A percentile compares a stretch with the other conserved stretches of the same genome.
Evolutionary conservation across 2,113 vertebrate genomes (phyloP).

Genomic region (Talpa occidentalis): DNA sequence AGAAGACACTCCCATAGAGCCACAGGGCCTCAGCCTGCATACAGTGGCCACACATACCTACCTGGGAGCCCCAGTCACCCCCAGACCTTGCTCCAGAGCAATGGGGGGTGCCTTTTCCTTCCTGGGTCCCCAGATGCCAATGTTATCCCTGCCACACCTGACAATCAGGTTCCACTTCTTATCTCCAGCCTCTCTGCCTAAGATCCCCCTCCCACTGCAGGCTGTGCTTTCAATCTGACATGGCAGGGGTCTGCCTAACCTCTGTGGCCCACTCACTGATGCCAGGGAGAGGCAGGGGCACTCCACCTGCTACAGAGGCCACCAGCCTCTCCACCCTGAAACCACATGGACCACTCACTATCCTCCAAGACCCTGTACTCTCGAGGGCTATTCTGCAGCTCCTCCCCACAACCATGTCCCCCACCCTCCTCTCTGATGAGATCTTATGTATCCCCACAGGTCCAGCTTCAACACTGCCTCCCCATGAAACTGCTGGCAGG

Average conservation of each 20-base stretch:
- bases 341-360: rapidly evolving
- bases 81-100: neutral
- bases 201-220: neutral
- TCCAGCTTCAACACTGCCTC: neutral
- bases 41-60: neutral
- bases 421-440: neutral
- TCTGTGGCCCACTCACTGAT: neutral
- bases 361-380: neutral
- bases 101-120: neutral
- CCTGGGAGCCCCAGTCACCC: neutral
- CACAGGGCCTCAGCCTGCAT: neutral
- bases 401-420: too few species aligned
- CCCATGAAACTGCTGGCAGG: rapidly evolving
- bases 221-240: neutral
- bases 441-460: too few species aligned
- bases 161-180: neutral
- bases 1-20: rapidly evolving
- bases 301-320: neutral
- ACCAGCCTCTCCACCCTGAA: neutral
- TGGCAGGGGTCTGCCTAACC: neutral
- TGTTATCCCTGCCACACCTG: neutral
- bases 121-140: too few species aligned
- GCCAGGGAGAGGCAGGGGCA: neutral
- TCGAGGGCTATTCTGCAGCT: neutral
- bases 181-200: neutral